Evolutionary conservation across 2,888 invertebrate species (phyloP), one percentile per base, ranked within the genome.

Genomic region (Noctua comes): DNA sequence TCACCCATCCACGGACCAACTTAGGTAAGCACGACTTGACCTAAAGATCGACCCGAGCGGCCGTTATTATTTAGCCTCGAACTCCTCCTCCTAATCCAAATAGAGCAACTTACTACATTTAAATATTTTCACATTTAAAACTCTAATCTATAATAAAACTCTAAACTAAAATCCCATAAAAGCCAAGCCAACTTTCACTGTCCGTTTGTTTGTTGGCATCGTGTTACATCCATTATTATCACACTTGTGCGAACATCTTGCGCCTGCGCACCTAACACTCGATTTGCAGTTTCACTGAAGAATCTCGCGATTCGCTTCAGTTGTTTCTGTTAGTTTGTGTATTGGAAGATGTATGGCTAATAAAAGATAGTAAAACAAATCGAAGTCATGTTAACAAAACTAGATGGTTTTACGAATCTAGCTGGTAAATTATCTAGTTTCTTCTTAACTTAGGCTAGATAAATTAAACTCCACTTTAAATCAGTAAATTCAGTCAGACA

Each of bases 161-260:
- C n/a, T n/a, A n/a, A n/a, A n/a, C n/a, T n/a, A 82, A 82, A 77
- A 54, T 62, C 31, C 13, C 57, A 77, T 73, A 77, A 76, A 84
- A 77, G 69, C 10, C 43, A 24, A 68, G n/a, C 31, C 74, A 76
- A 89, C 91, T 91, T 91, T 92, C 91, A 88, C 91, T 79, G 72
- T 65, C 72, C 62, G 80, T 83, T 77, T 80, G 79, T 80, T 84
- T 72, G 68, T 66, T 80, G 59, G 46, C 68, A 36, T 68, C 64
- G 73, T 68, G 68, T 72, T 59, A 79, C 73, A 74, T 31, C 40
- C 54, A 79, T 76, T 83, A 77, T 87, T 88, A 88, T 85, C 88
- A 79, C 65, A 78, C 64, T 66, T 18, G 76, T 86, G 76, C 64
- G 75, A 80, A 79, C 71, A 66, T 76, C 66, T 66, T 62, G 77